Conservation (phyloP, 2,797 vertebrate species). For the Euphonia xanthogaster region DNA sequence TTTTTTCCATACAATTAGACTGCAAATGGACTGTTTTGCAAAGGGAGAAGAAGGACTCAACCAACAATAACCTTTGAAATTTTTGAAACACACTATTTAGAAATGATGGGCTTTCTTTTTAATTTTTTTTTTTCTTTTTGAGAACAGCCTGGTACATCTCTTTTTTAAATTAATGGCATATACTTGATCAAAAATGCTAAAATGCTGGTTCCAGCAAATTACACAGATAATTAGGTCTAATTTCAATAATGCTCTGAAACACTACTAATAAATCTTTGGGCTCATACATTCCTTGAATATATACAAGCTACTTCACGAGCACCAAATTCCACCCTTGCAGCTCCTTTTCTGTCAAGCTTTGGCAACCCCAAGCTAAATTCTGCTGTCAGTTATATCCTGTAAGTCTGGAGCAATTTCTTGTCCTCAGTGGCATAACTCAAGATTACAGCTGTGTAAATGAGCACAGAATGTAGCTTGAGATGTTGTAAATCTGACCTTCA, state of each 20-base stretch:
- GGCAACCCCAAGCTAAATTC: slow-evolving; percentile 10
- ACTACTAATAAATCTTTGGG: slow-evolving; percentile 71
- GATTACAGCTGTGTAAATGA: slow-evolving; percentile 60
- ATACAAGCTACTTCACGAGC: slow-evolving; percentile 24
- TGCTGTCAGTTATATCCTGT: slow-evolving; percentile 27
- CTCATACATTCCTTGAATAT: slow-evolving; percentile 27
- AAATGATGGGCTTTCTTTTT: background rate
- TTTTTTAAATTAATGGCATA: slow-evolving; percentile 71
- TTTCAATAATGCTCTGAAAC: slow-evolving; percentile 75
- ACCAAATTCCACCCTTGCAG: background rate
- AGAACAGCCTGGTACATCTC: slow-evolving; percentile 56
- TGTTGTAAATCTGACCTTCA: slow-evolving; percentile 60
- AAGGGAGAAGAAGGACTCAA: background rate
- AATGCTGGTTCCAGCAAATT: slow-evolving; percentile 75
- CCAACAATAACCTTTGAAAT: background rate
- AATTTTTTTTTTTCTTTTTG: background rate
- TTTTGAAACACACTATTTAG: background rate
- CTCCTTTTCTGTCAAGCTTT: background rate
- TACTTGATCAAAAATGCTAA: slow-evolving; percentile 75
- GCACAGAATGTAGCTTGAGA: slow-evolving; percentile 39
- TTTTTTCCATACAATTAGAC: background rate
- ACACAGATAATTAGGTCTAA: slow-evolving; percentile 78
- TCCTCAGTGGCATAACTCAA: slow-evolving; percentile 34
- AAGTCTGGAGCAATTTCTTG: slow-evolving; percentile 33
- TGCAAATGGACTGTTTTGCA: background rate